Conservation (phyloP, 2,113 vertebrate genomes). For the Tiliqua scincoides region DNA sequence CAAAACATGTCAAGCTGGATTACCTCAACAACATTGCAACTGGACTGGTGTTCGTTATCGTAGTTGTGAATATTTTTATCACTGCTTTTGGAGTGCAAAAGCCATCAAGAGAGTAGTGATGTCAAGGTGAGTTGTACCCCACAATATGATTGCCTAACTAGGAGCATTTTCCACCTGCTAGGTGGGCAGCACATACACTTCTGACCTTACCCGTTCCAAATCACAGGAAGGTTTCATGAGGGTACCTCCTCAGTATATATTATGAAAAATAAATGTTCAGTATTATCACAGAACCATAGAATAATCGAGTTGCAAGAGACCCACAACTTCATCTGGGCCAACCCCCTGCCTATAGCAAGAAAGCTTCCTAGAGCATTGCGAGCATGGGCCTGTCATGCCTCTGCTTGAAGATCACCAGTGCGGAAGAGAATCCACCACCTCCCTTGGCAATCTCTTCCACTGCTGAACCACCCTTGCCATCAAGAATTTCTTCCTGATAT, state of each 20-base stretch:
- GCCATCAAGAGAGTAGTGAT: constrained; percentile 62
- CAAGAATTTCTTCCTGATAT: too few species aligned
- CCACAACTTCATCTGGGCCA: too few species aligned
- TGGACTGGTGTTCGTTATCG: constrained; percentile 92
- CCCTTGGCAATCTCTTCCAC: too few species aligned
- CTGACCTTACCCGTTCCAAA: background rate
- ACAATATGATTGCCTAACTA: background rate
- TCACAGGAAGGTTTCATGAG: background rate
- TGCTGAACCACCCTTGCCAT: too few species aligned
- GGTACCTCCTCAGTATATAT: background rate
- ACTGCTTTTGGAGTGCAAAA: constrained; percentile 96
- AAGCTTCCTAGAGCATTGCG: too few species aligned
- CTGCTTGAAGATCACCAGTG: too few species aligned
- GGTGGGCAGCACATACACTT: background rate
- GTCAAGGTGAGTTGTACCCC: constrained; percentile 61
- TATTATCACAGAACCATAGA: too few species aligned
- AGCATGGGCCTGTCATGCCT: too few species aligned
- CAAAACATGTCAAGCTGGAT: constrained; percentile 87
- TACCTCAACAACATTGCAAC: constrained; percentile 91
- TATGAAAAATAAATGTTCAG: background rate
- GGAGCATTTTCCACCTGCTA: background rate
- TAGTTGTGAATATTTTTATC: constrained; percentile 95
- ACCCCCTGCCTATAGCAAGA: too few species aligned
- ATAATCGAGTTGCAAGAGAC: too few species aligned
- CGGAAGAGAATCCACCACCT: too few species aligned